phyloP scores from a whole-genome alignment of 2,113 vertebrate genomes.

The Melospiza georgiana region DNA sequence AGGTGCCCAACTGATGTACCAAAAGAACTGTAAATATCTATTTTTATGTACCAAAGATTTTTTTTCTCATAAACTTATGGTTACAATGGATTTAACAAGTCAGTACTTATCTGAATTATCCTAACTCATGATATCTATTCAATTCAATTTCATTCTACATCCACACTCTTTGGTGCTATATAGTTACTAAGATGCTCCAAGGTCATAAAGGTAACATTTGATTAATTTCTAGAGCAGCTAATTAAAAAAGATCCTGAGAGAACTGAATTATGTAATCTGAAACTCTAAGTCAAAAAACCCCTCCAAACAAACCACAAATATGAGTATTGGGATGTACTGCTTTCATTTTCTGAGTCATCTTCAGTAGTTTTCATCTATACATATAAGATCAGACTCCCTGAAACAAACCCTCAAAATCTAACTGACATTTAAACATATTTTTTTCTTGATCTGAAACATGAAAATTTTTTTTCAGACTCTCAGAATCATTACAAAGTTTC shows the following conservation, averaged over 20 bases:
- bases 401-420: background rate
- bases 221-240: constrained; percentile 2
- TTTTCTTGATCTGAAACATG: background rate
- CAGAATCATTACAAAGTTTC: background rate
- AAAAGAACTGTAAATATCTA: constrained; percentile 54
- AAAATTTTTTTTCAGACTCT: background rate
- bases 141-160: background rate
- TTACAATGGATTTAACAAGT: constrained; percentile 45
- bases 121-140: background rate
- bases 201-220: background rate
- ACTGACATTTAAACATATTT: background rate
- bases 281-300: background rate
- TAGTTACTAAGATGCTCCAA: background rate
- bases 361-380: background rate
- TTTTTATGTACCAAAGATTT: constrained; percentile 44
- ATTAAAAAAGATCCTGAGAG: constrained; percentile 34
- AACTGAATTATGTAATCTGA: constrained; percentile 32
- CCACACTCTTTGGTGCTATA: constrained; percentile 6
- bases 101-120: constrained; percentile 59
- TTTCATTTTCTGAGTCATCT: background rate
- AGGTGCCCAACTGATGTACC: constrained; percentile 31
- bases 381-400: background rate
- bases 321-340: background rate
- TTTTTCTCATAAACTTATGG: constrained; percentile 49
- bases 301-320: background rate